Evolutionary conservation across 2,888 invertebrate species (phyloP), one percentile per base, ranked within the genome.

Genomic region (Ophion costatus): DNA sequence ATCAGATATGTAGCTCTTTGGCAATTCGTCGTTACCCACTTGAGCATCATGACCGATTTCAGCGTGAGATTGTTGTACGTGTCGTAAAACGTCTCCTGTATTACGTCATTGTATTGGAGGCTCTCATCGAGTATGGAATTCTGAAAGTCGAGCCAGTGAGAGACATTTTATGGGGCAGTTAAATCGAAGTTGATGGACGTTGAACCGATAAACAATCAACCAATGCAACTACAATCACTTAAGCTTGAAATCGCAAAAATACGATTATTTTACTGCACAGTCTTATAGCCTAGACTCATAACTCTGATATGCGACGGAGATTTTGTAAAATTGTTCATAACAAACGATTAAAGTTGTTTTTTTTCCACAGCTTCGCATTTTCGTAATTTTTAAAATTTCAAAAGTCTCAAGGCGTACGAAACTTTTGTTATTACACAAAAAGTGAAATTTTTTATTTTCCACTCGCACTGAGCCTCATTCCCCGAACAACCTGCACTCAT

Each of bases 1-100:
- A 98, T 95, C 29, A 98, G 94, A 94, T 96, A 98, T 66, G 95
- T 95, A 0, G 95, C 95, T 56, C 91, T 89, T 29, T 90, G 90
- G 86, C 98, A 98, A 89, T 96, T 95, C 59, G 95, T 95, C 7
- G 95, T 96, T 29, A 97, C 96, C 96, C 97, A 97, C 92, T 98
- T 98, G 81, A 98, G 92, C 95, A 98, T 96, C 96, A 97, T 96
- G 14, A 97, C 96, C 67, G 97, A 97, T 92, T 98, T 98, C 38
- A 98, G 91, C 0, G 98, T 98, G 87, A 98, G 94, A 95, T 98
- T 98, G 92, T 98, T 97, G 91, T 98, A 98, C 0, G 97, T 96
- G 92, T 98, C 98, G 59, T 96, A 93, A 91, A 98, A 98, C 64
- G 95, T 96, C 91, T 98, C 98, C 93, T 98, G 97, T 75, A 98